Conservation (phyloP, 2,113 vertebrate genomes). For the Tichodroma muraria region DNA sequence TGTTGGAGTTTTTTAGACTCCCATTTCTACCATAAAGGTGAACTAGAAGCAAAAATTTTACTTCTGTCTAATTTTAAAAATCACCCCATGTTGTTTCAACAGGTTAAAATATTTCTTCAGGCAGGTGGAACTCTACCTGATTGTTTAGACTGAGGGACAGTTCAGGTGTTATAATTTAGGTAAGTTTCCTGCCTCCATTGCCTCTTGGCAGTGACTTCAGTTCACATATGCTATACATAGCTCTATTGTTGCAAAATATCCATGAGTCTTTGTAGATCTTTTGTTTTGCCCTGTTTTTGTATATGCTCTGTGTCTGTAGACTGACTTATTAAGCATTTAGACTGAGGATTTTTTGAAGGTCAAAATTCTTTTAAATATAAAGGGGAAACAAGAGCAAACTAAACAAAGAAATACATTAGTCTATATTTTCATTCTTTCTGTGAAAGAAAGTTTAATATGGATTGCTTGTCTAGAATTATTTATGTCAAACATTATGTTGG, state of each 20-base stretch:
- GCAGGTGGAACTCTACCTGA: neutral
- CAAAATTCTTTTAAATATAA: neutral
- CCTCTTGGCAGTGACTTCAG: neutral
- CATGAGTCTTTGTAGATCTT: neutral
- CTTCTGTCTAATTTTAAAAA: neutral
- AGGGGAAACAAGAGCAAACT: neutral
- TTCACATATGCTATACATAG: neutral
- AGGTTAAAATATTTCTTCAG: neutral
- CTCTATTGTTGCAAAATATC: neutral
- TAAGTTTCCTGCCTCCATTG: neutral
- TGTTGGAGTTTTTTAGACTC: neutral
- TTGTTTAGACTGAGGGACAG: neutral
- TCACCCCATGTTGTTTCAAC: fast-evolving
- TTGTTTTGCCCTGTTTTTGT: neutral
- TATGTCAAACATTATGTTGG: neutral
- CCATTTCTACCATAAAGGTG: neutral
- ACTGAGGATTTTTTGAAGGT: neutral
- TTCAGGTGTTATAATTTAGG: neutral
- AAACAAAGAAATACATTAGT: neutral
- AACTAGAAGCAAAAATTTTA: neutral
- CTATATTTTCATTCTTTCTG: neutral
- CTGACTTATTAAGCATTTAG: neutral
- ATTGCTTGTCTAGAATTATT: neutral
- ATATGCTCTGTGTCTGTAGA: neutral
- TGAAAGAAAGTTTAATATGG: neutral